These are phyloP conservation scores for Adelges cooleyi DNA, from an alignment of 1,140 invertebrate species.

Conservation along the genomic window DNA sequence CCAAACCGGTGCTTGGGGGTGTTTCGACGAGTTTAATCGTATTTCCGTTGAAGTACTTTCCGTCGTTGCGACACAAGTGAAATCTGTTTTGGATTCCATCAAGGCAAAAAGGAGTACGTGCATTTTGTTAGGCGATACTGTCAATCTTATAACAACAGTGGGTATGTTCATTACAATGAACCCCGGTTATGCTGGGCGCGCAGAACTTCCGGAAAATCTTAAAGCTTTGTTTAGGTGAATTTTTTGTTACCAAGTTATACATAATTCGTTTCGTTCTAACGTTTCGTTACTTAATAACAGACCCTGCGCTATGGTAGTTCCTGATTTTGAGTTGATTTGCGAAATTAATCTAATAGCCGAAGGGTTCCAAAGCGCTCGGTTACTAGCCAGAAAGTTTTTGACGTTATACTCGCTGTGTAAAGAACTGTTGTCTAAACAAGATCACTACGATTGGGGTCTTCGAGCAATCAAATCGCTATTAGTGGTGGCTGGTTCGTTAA, in stretches of 20 bases:
- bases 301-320: constrained; percentile 90
- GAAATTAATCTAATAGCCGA: constrained; percentile 91
- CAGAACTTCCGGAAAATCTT: constrained; percentile 73
- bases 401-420: constrained; percentile 78
- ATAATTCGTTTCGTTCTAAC: too few species aligned
- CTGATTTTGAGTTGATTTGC: constrained; percentile 84
- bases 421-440: constrained; percentile 81
- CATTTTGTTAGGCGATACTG: constrained; percentile 71
- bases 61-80: constrained; percentile 80
- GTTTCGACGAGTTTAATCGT: constrained; percentile 90
- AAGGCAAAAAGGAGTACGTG: constrained; percentile 66
- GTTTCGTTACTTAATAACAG: constrained; percentile 38
- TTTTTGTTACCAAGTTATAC: background rate
- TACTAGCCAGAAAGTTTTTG: constrained; percentile 82
- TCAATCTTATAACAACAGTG: constrained; percentile 61
- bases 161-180: constrained; percentile 95
- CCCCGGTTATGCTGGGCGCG: constrained; percentile 76
- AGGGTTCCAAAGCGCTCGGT: constrained; percentile 75
- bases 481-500: constrained; percentile 75
- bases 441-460: constrained; percentile 91
- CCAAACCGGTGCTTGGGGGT: constrained; percentile 90
- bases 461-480: constrained; percentile 86
- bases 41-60: constrained; percentile 87
- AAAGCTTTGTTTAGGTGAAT: constrained; percentile 53
- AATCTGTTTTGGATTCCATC: constrained; percentile 71